Evolutionary conservation across 2,797 vertebrate genomes (phyloP), one percentile per base, ranked within the genome.

Genomic region (Fringilla coelebs): DNA sequence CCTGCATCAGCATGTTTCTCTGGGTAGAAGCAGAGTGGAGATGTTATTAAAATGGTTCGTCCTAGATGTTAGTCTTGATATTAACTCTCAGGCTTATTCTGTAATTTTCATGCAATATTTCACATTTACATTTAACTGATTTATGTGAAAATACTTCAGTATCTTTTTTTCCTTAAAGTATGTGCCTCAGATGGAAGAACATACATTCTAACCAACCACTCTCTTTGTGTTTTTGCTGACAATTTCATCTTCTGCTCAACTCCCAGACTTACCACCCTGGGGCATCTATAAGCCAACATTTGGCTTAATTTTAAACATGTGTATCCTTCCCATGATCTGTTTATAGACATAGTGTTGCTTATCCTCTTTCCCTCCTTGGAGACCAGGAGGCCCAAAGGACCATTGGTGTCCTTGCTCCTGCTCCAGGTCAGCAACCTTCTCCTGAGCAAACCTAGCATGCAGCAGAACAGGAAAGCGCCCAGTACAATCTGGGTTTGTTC

Each of bases 1-100:
- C 71, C 85, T 9, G 2, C 84, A 92, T 93, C 90, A 88, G 89
- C 83, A 66, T 87, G 81, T 79, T 93, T 89, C 89, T 61, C 79
- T 52, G 73, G 40, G 49, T 41, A 90, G 90, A 73, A 90, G 71
- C 45, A 55, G 62, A 63, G 40, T 43, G 19, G 63, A 74, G 80
- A 61, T 54, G 55, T 81, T 88, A 85, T 71, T 93, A 70, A 90
- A 93, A 81, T 28, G 36, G 24, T 52, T 88, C 38, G 36, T 92
- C 63, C 17, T 94, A 32, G 28, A 41, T 66, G 48, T 84, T 80
- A 28, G 8, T 41, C n/a, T 34, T 80, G 46, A 34, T 83, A 70
- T 29, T 88, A 92, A 82, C 55, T 78, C 28, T 91, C 57, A 46
- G 32, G 48, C 17, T 80, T 75, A 62, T 81, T 70, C 34, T 58